These are phyloP conservation scores for Diorhabda sublineata DNA, from an alignment of 1,140 invertebrate species.

Conservation along the genomic window DNA sequence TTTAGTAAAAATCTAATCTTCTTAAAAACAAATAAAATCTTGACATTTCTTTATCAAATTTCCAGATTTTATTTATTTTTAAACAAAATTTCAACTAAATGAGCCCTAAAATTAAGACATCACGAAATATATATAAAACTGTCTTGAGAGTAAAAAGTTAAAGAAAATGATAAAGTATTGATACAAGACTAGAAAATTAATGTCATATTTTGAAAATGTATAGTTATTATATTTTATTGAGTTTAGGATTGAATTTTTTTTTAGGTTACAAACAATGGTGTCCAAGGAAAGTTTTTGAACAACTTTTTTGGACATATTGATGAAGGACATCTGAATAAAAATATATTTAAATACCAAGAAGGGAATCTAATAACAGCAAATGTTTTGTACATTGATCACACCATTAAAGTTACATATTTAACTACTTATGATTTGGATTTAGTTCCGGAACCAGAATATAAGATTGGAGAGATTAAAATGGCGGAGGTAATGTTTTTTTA, in stretches of 20 bases:
- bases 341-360: conserved; percentile 42
- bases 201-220: too few species aligned
- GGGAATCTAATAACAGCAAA: conserved; percentile 52
- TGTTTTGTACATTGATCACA: conserved; percentile 63
- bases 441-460: conserved; percentile 38
- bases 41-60: too few species aligned
- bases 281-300: conserved; percentile 55
- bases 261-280: conserved; percentile 52
- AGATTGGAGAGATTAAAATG: conserved; percentile 51
- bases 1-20: too few species aligned
- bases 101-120: too few species aligned
- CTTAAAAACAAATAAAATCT: too few species aligned
- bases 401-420: conserved; percentile 62
- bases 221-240: too few species aligned
- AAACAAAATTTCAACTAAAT: too few species aligned
- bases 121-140: too few species aligned
- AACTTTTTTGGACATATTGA: conserved; percentile 53
- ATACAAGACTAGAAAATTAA: too few species aligned
- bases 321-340: conserved; percentile 49
- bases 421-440: conserved; percentile 47
- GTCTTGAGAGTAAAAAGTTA: too few species aligned
- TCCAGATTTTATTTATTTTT: too few species aligned
- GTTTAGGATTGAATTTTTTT: conserved; percentile 23
- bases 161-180: too few species aligned
- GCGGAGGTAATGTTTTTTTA: conserved; percentile 44